Percentiles rank a stretch among this genome's conserved stretches.
Evolutionary conservation across 1,140 invertebrate species (phyloP).

Genomic region (Drosophila erecta): DNA sequence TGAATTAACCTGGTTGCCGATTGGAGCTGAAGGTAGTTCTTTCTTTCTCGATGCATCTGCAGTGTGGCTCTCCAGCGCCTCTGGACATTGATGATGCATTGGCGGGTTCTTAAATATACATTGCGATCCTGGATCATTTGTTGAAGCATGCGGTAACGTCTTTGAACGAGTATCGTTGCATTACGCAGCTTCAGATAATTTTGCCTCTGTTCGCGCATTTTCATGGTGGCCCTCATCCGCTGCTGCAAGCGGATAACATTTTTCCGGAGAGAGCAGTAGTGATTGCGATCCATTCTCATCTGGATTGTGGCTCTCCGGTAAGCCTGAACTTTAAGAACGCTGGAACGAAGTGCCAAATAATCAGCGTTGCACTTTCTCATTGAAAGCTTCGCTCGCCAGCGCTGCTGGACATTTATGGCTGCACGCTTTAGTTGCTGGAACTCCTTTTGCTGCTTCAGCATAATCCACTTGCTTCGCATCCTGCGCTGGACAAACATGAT

Average conservation of each 20-base stretch:
- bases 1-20: slow-evolving; percentile 22
- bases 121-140: slow-evolving; percentile 42
- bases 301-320: slow-evolving; percentile 84
- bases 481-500: slow-evolving; percentile 57
- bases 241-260: slow-evolving; percentile 20
- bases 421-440: slow-evolving; percentile 67
- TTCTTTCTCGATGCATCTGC: slow-evolving; percentile 21
- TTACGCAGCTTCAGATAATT: slow-evolving; percentile 14
- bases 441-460: slow-evolving; percentile 24
- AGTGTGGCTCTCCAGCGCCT: slow-evolving; percentile 50
- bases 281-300: slow-evolving; percentile 14
- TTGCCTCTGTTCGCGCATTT: slow-evolving; percentile 22
- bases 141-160: slow-evolving; percentile 46
- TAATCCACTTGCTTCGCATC: slow-evolving; percentile 69
- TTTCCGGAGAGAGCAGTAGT: slow-evolving; percentile 38
- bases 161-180: slow-evolving; percentile 70
- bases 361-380: slow-evolving; percentile 20
- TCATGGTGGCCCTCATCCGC: slow-evolving; percentile 20
- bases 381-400: slow-evolving; percentile 83
- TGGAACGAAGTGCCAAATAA: slow-evolving; percentile 53
- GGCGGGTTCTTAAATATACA: slow-evolving; percentile 53
- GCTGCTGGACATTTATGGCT: slow-evolving; percentile 84
- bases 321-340: slow-evolving; percentile 72
- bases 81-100: slow-evolving; percentile 45
- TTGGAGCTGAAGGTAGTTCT: slow-evolving; percentile 14